Evolutionary conservation across 1,140 invertebrate species (phyloP).

Genomic region (Drosophila kepulauana): DNA sequence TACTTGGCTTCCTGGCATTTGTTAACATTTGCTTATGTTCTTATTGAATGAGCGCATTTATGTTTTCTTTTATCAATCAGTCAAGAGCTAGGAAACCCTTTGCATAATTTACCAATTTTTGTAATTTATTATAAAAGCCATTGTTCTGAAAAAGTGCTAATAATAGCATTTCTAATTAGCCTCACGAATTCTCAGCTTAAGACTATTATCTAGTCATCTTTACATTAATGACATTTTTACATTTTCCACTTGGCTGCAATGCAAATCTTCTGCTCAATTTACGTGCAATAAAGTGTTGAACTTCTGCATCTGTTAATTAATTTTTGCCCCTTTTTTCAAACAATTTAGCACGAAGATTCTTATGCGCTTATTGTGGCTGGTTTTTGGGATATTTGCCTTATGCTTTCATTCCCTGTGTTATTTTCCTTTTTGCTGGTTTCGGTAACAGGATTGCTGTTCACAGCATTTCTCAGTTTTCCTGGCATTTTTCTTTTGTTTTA

Average conservation of each 20-base stretch:
- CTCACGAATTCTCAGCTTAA: conserved; percentile 1
- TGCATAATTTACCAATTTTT: conserved; percentile 4
- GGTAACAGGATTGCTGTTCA: conserved; percentile 24
- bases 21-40: conserved; percentile 35
- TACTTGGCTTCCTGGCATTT: conserved; percentile 28
- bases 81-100: conserved; percentile 15
- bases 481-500: conserved; percentile 54
- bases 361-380: conserved; percentile 33
- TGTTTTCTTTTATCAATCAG: conserved; percentile 18
- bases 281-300: conserved; percentile 26
- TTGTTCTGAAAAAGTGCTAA: conserved; percentile 3
- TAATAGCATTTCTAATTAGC: conserved; percentile 8
- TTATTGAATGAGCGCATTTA: conserved; percentile 41
- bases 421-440: conserved; percentile 51
- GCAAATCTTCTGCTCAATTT: conserved; percentile 69
- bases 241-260: conserved; percentile 1
- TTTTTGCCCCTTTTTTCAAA: conserved; percentile 59
- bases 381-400: conserved; percentile 35
- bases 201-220: not conserved
- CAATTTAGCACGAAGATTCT: conserved; percentile 62
- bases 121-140: not conserved
- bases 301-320: conserved; percentile 61
- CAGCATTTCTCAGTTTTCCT: conserved; percentile 15
- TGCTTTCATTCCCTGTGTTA: conserved; percentile 62
- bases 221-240: not conserved